Evolutionary conservation across 2,797 vertebrate species (phyloP).

Genomic region (Dermochelys coriacea): DNA sequence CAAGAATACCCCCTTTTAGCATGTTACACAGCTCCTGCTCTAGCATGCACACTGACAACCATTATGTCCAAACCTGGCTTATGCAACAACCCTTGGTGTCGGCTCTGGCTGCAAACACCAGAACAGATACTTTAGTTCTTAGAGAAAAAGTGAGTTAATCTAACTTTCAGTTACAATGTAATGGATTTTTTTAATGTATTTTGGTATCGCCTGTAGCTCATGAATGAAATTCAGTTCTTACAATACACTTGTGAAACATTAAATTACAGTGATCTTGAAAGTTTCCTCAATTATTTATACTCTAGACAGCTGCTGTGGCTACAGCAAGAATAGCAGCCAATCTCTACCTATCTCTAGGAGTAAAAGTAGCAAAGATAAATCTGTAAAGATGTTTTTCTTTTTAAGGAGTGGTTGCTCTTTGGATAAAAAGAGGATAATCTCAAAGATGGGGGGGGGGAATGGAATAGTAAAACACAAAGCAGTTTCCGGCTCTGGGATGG

Average conservation of each 20-base stretch:
- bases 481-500: not conserved
- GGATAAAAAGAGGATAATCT: not conserved
- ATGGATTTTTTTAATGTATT: not conserved
- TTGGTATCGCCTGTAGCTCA: not conserved
- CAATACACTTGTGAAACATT: not conserved
- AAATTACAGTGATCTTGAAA: slow-evolving; percentile 60
- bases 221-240: slow-evolving; percentile 35
- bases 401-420: not conserved
- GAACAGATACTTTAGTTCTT: accelerated
- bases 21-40: not conserved
- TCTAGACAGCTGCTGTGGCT: slow-evolving; percentile 70
- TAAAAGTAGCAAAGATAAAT: slow-evolving; percentile 46
- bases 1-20: not conserved
- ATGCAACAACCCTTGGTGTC: accelerated
- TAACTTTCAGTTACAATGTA: not conserved
- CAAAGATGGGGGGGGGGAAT: not conserved
- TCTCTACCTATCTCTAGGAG: slow-evolving; percentile 62
- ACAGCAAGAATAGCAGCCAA: slow-evolving; percentile 69
- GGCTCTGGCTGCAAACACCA: accelerated
- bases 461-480: not conserved
- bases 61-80: not conserved
- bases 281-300: slow-evolving; percentile 77
- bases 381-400: slow-evolving; percentile 40
- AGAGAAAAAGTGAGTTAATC: not conserved
- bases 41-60: not conserved